A percentile compares a stretch with the other conserved stretches of the same genome.
Conservation (phyloP, 2,888 invertebrate genomes). For the Lochmaea capreae region DNA sequence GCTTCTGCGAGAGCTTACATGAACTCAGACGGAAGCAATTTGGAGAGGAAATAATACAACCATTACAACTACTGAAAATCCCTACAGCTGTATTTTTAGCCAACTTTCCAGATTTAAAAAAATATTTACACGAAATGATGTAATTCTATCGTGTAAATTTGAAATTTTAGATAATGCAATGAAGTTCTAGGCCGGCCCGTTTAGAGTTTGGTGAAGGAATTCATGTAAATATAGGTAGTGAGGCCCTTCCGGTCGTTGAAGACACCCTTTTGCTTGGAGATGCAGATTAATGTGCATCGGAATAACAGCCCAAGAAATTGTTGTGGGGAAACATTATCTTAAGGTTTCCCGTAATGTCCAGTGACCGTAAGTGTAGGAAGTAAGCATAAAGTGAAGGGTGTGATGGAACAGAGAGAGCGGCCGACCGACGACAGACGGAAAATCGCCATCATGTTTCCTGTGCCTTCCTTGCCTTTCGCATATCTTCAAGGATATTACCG, state of each 20-base stretch:
- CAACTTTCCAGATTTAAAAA: no score
- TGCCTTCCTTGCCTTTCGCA: constrained; percentile 43
- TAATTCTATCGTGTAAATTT: background rate
- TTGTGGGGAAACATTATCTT: constrained; percentile 56
- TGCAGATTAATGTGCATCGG: constrained; percentile 66
- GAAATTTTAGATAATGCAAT: background rate
- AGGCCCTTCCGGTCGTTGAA: constrained; percentile 60
- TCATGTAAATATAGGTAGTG: constrained; percentile 45
- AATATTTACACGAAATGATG: no score
- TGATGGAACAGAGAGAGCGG: constrained; percentile 28
- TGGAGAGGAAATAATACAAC: no score
- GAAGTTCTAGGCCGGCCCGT: constrained; percentile 12
- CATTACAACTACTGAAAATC: no score
- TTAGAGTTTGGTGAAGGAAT: constrained; percentile 30
- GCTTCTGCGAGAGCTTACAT: no score
- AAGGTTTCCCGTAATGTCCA: constrained; percentile 48
- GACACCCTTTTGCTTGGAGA: constrained; percentile 55
- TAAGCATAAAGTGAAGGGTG: constrained; percentile 24
- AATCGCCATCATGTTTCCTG: constrained; percentile 49
- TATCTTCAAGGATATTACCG: constrained; percentile 51
- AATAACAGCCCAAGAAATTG: constrained; percentile 63
- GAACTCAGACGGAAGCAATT: no score
- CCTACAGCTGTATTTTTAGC: no score
- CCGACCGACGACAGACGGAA: constrained; percentile 55
- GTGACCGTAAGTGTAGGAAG: constrained; percentile 27